A percentile compares a stretch with the other conserved stretches of the same genome.
phyloP scores from a whole-genome alignment of 2,797 vertebrate species.

The Hemitrygon akajei region DNA sequence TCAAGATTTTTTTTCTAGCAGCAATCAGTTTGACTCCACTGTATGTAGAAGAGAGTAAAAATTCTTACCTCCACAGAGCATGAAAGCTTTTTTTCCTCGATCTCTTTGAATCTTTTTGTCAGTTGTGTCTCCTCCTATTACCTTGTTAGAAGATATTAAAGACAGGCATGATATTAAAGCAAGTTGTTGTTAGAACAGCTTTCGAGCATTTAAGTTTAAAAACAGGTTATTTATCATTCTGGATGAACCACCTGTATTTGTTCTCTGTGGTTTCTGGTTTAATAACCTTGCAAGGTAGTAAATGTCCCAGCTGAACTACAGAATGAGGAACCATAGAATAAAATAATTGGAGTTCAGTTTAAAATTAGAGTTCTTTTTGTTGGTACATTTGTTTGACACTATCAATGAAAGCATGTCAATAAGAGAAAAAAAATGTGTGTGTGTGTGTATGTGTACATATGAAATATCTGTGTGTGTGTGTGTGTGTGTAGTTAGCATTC shows the following conservation, averaged over 20 bases:
- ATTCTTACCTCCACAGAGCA: too few species aligned
- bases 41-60: too few species aligned
- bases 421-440: too few species aligned
- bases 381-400: background rate
- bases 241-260: background rate
- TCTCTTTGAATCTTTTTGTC: too few species aligned
- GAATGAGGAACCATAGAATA: background rate
- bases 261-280: background rate
- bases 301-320: background rate
- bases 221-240: background rate
- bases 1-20: too few species aligned
- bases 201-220: background rate
- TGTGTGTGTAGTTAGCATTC: background rate
- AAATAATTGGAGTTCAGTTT: background rate
- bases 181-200: background rate
- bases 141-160: too few species aligned
- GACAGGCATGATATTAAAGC: too few species aligned
- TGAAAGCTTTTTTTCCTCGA: too few species aligned
- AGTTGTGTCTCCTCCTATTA: too few species aligned
- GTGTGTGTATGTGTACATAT: too few species aligned
- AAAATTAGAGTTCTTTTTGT: background rate
- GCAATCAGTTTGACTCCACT: too few species aligned
- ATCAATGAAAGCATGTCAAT: background rate
- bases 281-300: background rate
- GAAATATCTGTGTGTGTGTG: too few species aligned